phyloP scores from a whole-genome alignment of 2,797 vertebrate species.

The Esox lucius region DNA sequence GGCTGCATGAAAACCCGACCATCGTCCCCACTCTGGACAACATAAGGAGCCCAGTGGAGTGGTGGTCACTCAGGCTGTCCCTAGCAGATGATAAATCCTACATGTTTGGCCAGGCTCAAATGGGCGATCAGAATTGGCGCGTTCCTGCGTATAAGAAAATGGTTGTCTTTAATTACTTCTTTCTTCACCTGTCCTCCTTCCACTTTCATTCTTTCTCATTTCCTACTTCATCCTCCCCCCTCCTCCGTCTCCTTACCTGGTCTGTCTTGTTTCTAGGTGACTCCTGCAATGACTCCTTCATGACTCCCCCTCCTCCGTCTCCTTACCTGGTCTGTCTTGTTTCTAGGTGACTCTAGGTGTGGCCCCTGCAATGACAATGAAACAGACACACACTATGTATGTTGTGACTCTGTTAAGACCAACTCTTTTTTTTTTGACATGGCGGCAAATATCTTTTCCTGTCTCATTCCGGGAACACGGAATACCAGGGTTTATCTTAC shows the following conservation, averaged over 20 bases:
- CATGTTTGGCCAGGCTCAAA: no score
- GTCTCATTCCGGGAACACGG: constrained; percentile 32
- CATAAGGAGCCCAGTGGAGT: no score
- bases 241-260: constrained; percentile 34
- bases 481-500: constrained; percentile 6
- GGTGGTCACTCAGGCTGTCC: no score
- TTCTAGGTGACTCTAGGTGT: constrained; percentile 7
- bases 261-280: constrained; percentile 36
- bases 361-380: neutral
- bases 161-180: neutral
- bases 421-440: neutral
- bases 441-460: constrained; percentile 14
- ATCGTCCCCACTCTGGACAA: no score
- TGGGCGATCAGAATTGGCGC: no score
- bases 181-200: neutral
- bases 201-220: neutral
- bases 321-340: constrained; percentile 44
- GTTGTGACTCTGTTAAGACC: neutral
- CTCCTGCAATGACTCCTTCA: neutral
- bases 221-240: neutral
- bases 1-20: no score
- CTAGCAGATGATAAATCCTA: no score
- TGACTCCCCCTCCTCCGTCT: no score
- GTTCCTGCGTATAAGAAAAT: no score
- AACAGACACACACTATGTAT: neutral